Evolutionary conservation across 2,113 vertebrate genomes (phyloP).

Genomic region (Pyrgilauda ruficollis): DNA sequence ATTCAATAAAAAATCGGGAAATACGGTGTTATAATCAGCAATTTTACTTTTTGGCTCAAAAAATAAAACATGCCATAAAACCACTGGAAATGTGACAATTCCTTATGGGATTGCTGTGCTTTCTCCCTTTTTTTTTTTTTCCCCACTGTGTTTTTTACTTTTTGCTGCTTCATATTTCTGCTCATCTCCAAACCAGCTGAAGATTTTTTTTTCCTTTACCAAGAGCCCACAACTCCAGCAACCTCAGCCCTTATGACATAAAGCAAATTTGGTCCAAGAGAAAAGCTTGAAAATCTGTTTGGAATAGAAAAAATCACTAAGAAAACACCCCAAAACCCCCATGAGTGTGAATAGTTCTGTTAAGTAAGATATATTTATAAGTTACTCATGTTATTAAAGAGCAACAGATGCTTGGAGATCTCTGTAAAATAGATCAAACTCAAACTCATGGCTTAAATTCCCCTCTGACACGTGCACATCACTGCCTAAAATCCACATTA

Average conservation of each 20-base stretch:
- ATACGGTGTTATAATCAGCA: accelerated
- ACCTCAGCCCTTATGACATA: background rate
- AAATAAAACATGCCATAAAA: too few relatives aligned
- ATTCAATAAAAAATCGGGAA: background rate
- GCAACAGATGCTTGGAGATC: background rate
- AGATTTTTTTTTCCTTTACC: background rate
- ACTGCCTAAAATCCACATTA: too few relatives aligned
- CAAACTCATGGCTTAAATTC: background rate
- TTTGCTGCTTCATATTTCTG: background rate
- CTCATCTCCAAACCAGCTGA: background rate
- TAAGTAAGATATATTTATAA: background rate
- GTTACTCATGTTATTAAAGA: background rate
- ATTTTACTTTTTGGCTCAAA: background rate
- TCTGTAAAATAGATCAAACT: background rate
- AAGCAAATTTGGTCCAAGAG: background rate
- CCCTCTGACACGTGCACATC: background rate
- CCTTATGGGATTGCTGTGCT: background rate
- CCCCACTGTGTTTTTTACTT: background rate
- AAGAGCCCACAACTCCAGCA: background rate
- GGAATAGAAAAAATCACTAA: too few relatives aligned
- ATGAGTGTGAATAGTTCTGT: background rate
- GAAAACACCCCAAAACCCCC: background rate
- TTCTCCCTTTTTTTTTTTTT: background rate
- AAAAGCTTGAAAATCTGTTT: background rate
- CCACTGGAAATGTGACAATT: background rate